Evolutionary conservation across 2,797 vertebrate genomes (phyloP).

Genomic region (Syngnathus acus): DNA sequence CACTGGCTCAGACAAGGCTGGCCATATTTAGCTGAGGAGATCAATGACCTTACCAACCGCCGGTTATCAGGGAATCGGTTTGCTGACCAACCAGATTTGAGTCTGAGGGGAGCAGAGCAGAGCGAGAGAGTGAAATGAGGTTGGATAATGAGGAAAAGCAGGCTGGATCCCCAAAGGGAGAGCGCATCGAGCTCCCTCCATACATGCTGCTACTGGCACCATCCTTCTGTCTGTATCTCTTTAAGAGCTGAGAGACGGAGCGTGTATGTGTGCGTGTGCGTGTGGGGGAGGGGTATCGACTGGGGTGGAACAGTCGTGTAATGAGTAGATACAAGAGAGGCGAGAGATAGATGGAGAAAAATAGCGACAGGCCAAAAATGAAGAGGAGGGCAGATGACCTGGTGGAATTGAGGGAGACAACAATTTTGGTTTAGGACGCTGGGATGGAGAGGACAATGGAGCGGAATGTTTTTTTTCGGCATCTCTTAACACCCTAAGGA

Average conservation of each 20-base stretch:
- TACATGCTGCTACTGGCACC: conserved; percentile 38
- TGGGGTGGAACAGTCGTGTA: conserved; percentile 74
- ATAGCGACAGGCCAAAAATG: conserved; percentile 50
- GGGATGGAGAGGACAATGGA: conserved; percentile 39
- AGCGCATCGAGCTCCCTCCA: conserved; percentile 32
- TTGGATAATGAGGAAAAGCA: conserved; percentile 63
- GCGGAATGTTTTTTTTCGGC: conserved; percentile 40
- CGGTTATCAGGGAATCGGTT: conserved; percentile 10
- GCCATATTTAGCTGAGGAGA: conserved; percentile 21
- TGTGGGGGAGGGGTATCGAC: conserved; percentile 65
- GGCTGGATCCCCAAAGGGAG: conserved; percentile 49
- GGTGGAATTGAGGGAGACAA: conserved; percentile 60
- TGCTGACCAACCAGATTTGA: not conserved
- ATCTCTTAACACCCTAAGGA: conserved; percentile 33
- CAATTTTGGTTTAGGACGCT: conserved; percentile 37
- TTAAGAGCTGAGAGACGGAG: conserved; percentile 76
- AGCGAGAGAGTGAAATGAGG: conserved; percentile 49
- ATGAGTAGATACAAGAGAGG: conserved; percentile 69
- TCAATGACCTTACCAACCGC: conserved; percentile 28
- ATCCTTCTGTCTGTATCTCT: conserved; percentile 79
- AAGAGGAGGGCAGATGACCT: conserved; percentile 64
- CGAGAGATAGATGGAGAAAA: conserved; percentile 24
- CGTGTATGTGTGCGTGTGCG: conserved; percentile 40
- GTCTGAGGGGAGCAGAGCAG: conserved; percentile 45
- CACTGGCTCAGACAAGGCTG: conserved; percentile 5